A percentile compares a stretch with the other conserved stretches of the same genome.
Evolutionary conservation across 2,797 vertebrate genomes (phyloP).

Genomic region (Oophaga sylvatica): DNA sequence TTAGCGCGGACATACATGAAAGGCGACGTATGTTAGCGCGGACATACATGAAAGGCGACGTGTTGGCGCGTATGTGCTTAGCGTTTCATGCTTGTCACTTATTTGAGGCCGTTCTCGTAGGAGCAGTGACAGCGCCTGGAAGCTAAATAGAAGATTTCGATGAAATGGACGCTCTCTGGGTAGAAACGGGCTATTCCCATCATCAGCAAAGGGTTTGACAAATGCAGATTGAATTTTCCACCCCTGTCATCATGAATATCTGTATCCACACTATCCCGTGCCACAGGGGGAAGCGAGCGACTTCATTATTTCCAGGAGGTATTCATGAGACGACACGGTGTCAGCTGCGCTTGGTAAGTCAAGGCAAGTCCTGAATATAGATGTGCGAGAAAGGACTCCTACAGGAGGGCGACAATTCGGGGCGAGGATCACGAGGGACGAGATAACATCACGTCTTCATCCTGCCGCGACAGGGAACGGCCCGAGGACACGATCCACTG

Average conservation of each 20-base stretch:
- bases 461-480: background rate
- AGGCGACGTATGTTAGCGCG: too few species aligned
- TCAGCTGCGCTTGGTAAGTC: slow-evolving; percentile 27
- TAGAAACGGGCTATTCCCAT: slow-evolving; percentile 9
- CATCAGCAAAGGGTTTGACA: slow-evolving; percentile 14
- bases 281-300: slow-evolving; percentile 7
- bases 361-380: slow-evolving; percentile 26
- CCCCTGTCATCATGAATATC: slow-evolving; percentile 22
- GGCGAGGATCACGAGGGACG: slow-evolving; percentile 3
- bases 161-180: background rate
- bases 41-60: background rate
- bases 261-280: slow-evolving; percentile 13
- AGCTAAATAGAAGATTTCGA: slow-evolving; percentile 4
- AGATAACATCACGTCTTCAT: background rate
- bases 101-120: background rate
- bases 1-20: too few species aligned
- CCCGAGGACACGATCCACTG: background rate
- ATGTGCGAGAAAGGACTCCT: slow-evolving; percentile 6
- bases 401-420: background rate
- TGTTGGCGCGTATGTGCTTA: background rate
- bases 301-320: slow-evolving; percentile 40
- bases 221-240: slow-evolving; percentile 26
- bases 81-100: background rate
- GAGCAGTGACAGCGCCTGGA: background rate
- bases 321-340: slow-evolving; percentile 34